Base-by-base conservation (phyloP, 2,113 vertebrate species). In the Heterocephalus glaber region DNA sequence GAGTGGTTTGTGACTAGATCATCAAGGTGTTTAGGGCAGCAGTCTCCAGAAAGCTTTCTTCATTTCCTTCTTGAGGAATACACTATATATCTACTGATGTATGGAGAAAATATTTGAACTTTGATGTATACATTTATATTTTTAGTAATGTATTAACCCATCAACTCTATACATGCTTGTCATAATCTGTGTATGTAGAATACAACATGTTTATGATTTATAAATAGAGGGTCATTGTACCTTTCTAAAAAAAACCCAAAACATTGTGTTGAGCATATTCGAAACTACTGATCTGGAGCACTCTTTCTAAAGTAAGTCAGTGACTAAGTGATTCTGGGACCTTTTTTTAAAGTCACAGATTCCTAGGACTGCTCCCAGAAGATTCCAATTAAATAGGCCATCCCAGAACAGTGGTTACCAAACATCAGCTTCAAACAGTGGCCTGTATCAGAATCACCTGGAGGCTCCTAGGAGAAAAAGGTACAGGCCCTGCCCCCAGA, bases 291-390 rank as follows among this genome's bases (percentile, higher is more conserved):
- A 89, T 83, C 81, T 89, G 81, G 54, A 94, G n/a, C 54, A 77
- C 22, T 79, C 24, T 87, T 89, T 94, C 76, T 83, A 95, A 96
- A 96, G 56, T 92, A 84, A 89, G 94, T 79, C 93, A 96, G 17
- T 87, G 81, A 95, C 94, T 92, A 80, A 58, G 85, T 96, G 94
- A 92, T 86, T 97, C 91, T 89, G 89, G 83, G 89, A 76, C 41
- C 70, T 66, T 60, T 91, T 89, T 80, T 89, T 20, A 58, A 89
- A 88, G 30, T 28, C 26, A 41, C 13, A 4, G 24, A 54, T 95
- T 95, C 38, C 72, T 24, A 13, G 19, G 49, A 38, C 61, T 76
- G 76, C 49, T 94, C 70, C 88, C 90, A 90, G 65, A 95, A 91
- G 86, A 89, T 84, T 86, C 77, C 89, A 56, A 72, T 90, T 94